Evolutionary conservation across 1,140 invertebrate genomes (phyloP).

Genomic region (Trachymyrmex septentrionalis): DNA sequence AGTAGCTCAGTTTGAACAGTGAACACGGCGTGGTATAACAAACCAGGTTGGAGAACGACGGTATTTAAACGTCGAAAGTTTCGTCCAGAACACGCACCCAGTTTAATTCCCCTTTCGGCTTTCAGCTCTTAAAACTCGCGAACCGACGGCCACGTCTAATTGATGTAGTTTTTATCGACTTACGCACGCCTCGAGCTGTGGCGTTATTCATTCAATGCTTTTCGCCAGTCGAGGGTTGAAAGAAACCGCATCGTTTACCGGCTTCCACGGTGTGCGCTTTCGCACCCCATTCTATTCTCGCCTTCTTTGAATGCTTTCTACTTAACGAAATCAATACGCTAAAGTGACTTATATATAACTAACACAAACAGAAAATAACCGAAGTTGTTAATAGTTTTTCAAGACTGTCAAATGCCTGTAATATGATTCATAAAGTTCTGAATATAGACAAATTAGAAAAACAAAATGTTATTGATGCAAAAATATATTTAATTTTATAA

Average conservation of each 20-base stretch:
- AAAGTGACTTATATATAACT: constrained; percentile 69
- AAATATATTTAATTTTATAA: neutral
- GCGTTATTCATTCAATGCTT: constrained; percentile 83
- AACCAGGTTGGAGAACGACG: constrained; percentile 71
- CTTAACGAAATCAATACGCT: constrained; percentile 78
- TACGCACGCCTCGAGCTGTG: constrained; percentile 79
- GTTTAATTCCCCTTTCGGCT: constrained; percentile 78
- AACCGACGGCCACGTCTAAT: constrained; percentile 80
- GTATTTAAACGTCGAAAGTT: constrained; percentile 73
- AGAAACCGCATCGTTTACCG: constrained; percentile 85
- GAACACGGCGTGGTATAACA: neutral
- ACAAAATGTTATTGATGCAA: neutral
- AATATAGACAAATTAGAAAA: neutral
- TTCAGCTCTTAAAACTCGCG: constrained; percentile 73
- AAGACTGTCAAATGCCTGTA: neutral
- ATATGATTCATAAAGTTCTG: neutral
- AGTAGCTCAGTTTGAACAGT: constrained; percentile 47
- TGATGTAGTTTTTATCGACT: constrained; percentile 84
- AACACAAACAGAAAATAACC: constrained; percentile 40
- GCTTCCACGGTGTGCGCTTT: constrained; percentile 77
- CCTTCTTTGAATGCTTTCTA: constrained; percentile 75
- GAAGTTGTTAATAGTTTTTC: constrained; percentile 29
- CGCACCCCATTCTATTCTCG: constrained; percentile 72
- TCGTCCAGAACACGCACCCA: constrained; percentile 72
- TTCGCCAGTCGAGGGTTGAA: constrained; percentile 78